phyloP scores from a whole-genome alignment of 2,797 vertebrate species.

The Garrulus glandarius region DNA sequence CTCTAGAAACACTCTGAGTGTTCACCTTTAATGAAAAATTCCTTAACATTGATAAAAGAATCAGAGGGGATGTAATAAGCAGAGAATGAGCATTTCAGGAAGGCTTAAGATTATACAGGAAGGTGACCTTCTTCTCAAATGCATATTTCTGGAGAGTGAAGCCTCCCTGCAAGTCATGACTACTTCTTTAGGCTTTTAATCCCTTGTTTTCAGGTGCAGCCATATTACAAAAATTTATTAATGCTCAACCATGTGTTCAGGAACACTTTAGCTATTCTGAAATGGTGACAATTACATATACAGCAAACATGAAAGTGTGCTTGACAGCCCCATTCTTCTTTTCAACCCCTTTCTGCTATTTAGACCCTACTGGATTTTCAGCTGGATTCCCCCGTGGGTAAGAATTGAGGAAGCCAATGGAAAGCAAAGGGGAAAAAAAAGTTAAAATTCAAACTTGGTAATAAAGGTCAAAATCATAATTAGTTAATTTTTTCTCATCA shows the following conservation, averaged over 20 bases:
- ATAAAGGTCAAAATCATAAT: not conserved
- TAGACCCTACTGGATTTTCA: not conserved
- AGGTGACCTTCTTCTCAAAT: not conserved
- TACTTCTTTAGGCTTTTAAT: not conserved
- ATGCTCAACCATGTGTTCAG: not conserved
- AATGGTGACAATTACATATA: not conserved
- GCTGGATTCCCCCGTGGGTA: not conserved
- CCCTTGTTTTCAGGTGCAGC: not conserved
- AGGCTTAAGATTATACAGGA: not conserved
- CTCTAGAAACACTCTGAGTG: not conserved
- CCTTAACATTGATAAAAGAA: not conserved
- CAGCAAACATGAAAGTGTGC: not conserved
- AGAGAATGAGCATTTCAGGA: not conserved
- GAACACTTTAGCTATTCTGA: not conserved
- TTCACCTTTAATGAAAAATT: not conserved
- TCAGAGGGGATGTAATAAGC: not conserved
- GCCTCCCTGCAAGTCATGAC: not conserved
- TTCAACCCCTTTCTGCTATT: not conserved
- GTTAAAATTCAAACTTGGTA: not conserved
- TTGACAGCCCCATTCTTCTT: not conserved
- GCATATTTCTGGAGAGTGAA: not conserved
- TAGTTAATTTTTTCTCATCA: not conserved
- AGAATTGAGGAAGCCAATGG: not conserved
- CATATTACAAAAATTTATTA: not conserved
- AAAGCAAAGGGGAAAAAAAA: rapidly evolving